These are phyloP conservation scores for Schizopygopsis malacanthus DNA, from an alignment of 2,797 vertebrate genomes.

Conservation along the genomic window DNA sequence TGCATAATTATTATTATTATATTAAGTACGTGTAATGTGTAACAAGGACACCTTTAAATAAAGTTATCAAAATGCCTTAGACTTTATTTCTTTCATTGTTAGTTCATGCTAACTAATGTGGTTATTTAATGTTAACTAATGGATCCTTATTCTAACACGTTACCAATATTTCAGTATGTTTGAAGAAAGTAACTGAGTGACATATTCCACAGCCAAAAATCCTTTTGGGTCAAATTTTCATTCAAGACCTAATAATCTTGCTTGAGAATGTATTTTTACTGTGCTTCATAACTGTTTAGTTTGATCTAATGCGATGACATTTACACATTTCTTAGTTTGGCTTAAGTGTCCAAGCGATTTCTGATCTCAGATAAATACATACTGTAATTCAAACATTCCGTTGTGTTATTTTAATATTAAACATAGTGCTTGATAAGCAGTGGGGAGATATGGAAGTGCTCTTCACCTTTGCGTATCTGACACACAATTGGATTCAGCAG, in stretches of 20 bases:
- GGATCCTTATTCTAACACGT: no score
- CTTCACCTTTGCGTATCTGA: slow-evolving; percentile 79
- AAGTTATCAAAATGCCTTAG: no score
- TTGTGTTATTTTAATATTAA: slow-evolving; percentile 33
- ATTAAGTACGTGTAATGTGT: no score
- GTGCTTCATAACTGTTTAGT: neutral
- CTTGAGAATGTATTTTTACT: neutral
- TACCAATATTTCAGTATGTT: neutral
- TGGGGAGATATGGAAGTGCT: slow-evolving; percentile 64
- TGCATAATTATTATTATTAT: no score
- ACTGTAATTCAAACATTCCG: slow-evolving; percentile 45
- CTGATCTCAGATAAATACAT: slow-evolving; percentile 24
- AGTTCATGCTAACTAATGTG: no score
- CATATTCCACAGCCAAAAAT: no score
- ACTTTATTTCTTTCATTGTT: no score
- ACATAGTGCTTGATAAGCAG: slow-evolving; percentile 61
- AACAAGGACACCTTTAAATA: no score
- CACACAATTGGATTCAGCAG: slow-evolving; percentile 76
- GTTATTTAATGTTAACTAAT: no score
- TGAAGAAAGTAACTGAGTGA: no score
- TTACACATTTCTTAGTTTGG: neutral
- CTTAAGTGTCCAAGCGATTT: neutral
- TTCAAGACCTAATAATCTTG: no score
- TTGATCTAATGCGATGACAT: neutral
- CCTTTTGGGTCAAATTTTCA: no score